Evolutionary conservation across 1,140 invertebrate species (phyloP).

Genomic region (Cydia fagiglandana): DNA sequence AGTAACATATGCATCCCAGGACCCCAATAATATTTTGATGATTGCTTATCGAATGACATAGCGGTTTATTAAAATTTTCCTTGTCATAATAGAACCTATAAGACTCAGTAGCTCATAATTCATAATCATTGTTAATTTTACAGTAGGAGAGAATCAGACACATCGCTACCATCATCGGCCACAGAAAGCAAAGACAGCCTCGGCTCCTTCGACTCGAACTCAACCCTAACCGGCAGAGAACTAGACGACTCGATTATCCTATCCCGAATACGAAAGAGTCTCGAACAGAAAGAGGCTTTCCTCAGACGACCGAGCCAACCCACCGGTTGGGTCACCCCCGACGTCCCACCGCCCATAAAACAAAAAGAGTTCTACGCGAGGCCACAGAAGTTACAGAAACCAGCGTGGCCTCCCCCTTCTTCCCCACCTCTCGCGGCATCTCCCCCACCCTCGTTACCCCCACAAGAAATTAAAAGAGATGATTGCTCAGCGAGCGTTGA

Average conservation of each 20-base stretch:
- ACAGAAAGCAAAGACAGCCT: constrained; percentile 83
- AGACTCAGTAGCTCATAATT: not conserved
- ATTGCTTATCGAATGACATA: not conserved
- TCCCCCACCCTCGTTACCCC: constrained; percentile 55
- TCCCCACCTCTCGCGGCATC: constrained; percentile 65
- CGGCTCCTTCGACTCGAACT: constrained; percentile 83
- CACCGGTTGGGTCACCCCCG: constrained; percentile 80
- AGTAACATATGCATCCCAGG: no score
- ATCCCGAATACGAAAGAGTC: constrained; percentile 87
- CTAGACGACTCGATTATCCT: constrained; percentile 84
- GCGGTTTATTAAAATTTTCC: no score
- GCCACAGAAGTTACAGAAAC: constrained; percentile 86
- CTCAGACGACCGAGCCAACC: constrained; percentile 85
- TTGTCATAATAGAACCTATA: no score
- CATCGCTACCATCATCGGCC: constrained; percentile 79
- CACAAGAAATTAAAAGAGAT: constrained; percentile 58
- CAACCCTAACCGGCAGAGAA: constrained; percentile 83
- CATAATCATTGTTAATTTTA: constrained; percentile 35
- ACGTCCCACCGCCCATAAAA: constrained; percentile 75
- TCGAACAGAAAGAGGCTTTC: constrained; percentile 93
- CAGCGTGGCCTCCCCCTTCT: constrained; percentile 85
- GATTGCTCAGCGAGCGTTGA: constrained; percentile 72
- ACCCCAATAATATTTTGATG: not conserved
- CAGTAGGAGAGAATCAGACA: constrained; percentile 81
- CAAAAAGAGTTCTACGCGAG: constrained; percentile 87